phyloP scores from a whole-genome alignment of 2,797 vertebrate genomes.

The Pogoniulus pusillus region DNA sequence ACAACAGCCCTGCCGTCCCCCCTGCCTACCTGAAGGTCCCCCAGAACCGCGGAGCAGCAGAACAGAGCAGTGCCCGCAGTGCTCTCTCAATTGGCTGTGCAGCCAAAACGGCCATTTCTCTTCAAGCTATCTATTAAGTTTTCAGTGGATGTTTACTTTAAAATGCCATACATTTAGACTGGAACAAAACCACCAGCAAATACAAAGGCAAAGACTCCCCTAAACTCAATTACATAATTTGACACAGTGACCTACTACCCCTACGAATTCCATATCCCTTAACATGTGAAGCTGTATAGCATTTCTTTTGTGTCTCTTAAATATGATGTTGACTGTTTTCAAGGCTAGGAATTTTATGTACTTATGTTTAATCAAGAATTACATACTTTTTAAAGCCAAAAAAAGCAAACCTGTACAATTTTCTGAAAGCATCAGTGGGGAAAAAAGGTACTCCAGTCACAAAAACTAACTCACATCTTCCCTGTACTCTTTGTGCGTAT shows the following conservation, averaged over 20 bases:
- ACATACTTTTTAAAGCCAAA: not conserved
- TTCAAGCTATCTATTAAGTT: not conserved
- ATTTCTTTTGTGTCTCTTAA: not conserved
- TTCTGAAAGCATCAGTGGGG: not conserved
- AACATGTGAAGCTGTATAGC: not conserved
- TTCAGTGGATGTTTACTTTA: not conserved
- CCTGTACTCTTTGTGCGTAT: not conserved
- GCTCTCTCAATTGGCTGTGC: no score
- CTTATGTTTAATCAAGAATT: not conserved
- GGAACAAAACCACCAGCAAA: not conserved
- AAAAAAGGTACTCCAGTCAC: not conserved
- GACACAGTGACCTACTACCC: not conserved
- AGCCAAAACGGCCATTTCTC: no score
- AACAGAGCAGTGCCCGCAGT: no score
- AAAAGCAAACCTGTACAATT: not conserved
- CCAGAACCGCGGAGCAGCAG: no score
- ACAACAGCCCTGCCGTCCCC: no score
- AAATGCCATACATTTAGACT: not conserved
- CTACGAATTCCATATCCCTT: not conserved
- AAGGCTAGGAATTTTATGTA: not conserved
- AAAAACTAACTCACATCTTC: not conserved
- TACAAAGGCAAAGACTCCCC: not conserved
- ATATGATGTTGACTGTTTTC: not conserved
- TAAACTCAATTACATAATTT: not conserved
- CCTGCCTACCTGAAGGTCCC: no score